A percentile compares a stretch with the other conserved stretches of the same genome.
phyloP scores from a whole-genome alignment of 2,113 vertebrate species.

The Rhinolophus sinicus region DNA sequence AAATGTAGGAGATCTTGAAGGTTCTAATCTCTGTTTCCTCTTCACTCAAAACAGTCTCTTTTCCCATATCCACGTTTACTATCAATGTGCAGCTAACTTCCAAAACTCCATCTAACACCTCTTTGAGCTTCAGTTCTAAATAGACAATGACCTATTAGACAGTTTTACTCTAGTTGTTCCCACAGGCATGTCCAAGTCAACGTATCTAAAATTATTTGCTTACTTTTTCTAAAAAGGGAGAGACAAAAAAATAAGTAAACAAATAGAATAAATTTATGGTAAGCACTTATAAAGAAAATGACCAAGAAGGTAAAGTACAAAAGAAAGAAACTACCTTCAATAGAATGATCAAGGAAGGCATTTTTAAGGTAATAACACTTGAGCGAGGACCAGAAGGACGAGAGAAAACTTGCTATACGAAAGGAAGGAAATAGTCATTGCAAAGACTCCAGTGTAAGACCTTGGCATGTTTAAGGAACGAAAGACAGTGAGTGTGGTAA shows the following conservation, averaged over 20 bases:
- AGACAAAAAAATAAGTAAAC: neutral
- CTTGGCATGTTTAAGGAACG: neutral
- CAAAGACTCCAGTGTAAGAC: neutral
- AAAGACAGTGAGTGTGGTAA: neutral
- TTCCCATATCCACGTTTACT: neutral
- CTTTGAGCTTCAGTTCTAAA: constrained; percentile 1
- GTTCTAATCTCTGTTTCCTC: neutral
- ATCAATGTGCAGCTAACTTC: neutral
- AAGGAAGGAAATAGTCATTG: neutral
- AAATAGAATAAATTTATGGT: neutral
- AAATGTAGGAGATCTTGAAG: constrained; percentile 7
- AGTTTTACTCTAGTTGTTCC: neutral
- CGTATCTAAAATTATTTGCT: neutral
- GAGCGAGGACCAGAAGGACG: neutral
- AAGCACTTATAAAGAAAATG: constrained; percentile 17
- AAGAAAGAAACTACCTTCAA: constrained; percentile 17
- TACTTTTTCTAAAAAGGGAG: constrained; percentile 13
- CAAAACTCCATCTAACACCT: constrained; percentile 8
- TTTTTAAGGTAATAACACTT: neutral
- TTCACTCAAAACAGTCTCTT: constrained; percentile 1
- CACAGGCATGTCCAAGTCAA: neutral
- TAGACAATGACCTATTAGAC: neutral
- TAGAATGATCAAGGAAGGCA: neutral
- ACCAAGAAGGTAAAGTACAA: neutral
- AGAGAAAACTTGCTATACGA: neutral